A percentile compares a stretch with the other conserved stretches of the same genome.
phyloP scores from a whole-genome alignment of 2,113 vertebrate genomes.

The Pseudopipra pipra region DNA sequence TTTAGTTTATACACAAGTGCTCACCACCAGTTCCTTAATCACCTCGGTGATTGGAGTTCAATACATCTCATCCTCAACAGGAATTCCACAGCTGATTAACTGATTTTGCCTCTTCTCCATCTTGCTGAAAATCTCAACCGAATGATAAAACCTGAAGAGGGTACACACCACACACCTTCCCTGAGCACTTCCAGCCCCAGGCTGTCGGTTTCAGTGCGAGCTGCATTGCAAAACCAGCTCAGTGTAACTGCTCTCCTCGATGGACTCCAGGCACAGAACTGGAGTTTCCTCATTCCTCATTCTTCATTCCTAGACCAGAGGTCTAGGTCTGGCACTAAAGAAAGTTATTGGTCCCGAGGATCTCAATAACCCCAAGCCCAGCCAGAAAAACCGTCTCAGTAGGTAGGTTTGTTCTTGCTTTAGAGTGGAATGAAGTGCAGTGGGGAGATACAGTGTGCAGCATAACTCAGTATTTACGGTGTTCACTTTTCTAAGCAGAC shows the following conservation, averaged over 20 bases:
- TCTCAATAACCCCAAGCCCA: neutral
- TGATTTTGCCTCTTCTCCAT: conserved; percentile 2
- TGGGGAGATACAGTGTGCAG: neutral
- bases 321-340: neutral
- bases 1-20: neutral
- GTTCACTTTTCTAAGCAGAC: neutral
- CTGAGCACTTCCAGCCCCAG: neutral
- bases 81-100: neutral
- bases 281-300: neutral
- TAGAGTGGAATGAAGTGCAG: neutral
- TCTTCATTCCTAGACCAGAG: neutral
- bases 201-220: neutral
- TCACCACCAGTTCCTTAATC: neutral
- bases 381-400: neutral
- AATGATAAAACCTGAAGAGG: neutral
- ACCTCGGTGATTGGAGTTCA: neutral
- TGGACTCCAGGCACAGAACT: neutral
- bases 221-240: neutral
- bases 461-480: neutral
- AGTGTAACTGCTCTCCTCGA: neutral
- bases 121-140: neutral
- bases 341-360: neutral
- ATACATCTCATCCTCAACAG: neutral
- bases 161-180: neutral
- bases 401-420: neutral